Base-by-base conservation (phyloP, 2,888 invertebrate genomes). In the Danaus chrysippus region DNA sequence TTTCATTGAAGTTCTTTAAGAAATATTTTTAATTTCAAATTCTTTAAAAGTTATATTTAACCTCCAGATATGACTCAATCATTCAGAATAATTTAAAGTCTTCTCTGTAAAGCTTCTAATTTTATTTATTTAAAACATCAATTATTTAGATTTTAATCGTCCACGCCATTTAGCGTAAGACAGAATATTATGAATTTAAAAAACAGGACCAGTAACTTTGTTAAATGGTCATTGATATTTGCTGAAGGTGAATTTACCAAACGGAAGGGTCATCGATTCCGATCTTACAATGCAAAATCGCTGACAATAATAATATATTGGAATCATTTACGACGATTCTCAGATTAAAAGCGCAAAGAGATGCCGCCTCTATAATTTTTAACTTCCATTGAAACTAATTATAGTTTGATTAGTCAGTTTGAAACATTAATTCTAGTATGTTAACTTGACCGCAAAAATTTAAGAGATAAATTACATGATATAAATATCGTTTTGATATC, bases 161-260 rank as follows among this genome's bases (percentile, higher is more conserved):
- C 23, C 23, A 34, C 23, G 23, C 23, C 23, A 34, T 34, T 34
- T 34, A 17, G 17, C 9, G 49, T 49, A 49, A 49, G 17, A 46
- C 46, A n/a, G 15, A 49, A 49, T 49, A 46, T 46, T 46, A 49
- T 49, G 54, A 41, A 54, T n/a, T 44, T 54, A 43, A 49, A 62
- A 46, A 64, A 66, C 61, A 59, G 62, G 65, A 62, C 62, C 63
- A 64, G 65, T 67, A 63, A 66, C 66, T 66, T 63, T 66, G 66
- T 67, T 68, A 66, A 58, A 66, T 67, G 69, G 70, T 70, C 69
- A 64, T 70, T 70, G 70, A 58, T 70, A 68, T 69, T 69, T 67
- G 60, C 17, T 63, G 65, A 70, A 70, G 69, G 65, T 68, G 67
- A 67, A 63, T 63, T 64, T 63, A 43, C 61, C 63, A 65, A 59